Evolutionary conservation across 2,113 vertebrate genomes (phyloP).

Genomic region (Saguinus imperator): DNA sequence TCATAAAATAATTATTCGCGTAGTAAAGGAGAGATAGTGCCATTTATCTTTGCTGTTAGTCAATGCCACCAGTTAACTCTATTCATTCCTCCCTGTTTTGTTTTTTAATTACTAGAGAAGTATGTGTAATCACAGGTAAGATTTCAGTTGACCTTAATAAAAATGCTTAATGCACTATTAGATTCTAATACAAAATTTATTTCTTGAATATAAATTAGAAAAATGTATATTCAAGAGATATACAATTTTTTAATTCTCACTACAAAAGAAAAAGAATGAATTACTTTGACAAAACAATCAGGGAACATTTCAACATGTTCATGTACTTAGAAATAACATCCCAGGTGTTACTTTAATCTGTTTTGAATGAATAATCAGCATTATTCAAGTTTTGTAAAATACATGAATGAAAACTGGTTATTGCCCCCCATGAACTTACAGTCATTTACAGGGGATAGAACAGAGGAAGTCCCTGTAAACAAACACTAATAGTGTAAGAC

Average conservation of each 20-base stretch:
- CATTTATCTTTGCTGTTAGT: background rate
- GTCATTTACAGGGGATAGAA: background rate
- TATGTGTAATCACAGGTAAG: background rate
- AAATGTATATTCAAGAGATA: background rate
- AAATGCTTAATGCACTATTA: background rate
- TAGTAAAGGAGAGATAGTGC: background rate
- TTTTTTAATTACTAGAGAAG: background rate
- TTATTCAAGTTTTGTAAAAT: background rate
- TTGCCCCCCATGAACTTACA: background rate
- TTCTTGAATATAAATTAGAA: background rate
- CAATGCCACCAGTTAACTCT: background rate
- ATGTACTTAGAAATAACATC: background rate
- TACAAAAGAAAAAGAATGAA: background rate
- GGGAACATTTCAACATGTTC: background rate
- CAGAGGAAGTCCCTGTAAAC: background rate
- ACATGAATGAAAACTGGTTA: background rate
- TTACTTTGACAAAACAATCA: background rate
- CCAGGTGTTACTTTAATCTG: background rate
- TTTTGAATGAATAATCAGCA: background rate
- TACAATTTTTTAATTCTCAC: background rate
- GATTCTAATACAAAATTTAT: constrained; percentile 13
- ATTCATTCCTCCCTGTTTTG: background rate
- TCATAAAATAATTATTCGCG: background rate
- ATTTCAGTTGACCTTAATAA: background rate
- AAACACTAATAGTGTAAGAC: background rate